A percentile compares a stretch with the other conserved stretches of the same genome.
phyloP scores from a whole-genome alignment of 2,113 vertebrate species.

The Corvus hawaiiensis region DNA sequence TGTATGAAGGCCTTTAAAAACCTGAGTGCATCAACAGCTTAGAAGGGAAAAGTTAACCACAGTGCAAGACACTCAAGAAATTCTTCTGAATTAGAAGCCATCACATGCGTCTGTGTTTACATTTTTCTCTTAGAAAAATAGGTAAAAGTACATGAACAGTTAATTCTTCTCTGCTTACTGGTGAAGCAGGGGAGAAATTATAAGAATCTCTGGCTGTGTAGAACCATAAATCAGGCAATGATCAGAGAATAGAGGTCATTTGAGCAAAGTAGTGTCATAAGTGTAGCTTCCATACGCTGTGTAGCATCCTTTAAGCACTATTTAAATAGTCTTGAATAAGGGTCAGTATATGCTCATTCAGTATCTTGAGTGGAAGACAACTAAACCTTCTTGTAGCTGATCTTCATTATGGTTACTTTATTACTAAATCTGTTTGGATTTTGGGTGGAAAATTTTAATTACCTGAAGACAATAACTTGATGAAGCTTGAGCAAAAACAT shows the following conservation, averaged over 20 bases:
- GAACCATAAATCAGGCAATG: background rate
- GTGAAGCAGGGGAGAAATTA: background rate
- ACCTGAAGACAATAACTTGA: background rate
- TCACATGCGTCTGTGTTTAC: background rate
- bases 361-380: background rate
- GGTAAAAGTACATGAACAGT: background rate
- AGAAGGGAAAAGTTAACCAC: background rate
- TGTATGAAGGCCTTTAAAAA: background rate
- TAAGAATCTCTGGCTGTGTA: background rate
- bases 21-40: background rate
- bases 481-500: background rate
- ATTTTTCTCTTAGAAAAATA: background rate
- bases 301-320: background rate
- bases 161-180: background rate
- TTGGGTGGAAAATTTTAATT: background rate
- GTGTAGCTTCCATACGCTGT: background rate
- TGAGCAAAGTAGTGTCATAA: background rate
- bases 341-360: background rate
- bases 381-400: background rate
- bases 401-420: background rate
- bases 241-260: background rate
- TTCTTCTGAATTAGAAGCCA: background rate
- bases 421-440: background rate
- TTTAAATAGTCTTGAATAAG: background rate
- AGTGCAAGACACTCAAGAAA: background rate